Base-by-base conservation (phyloP, 2,113 vertebrate species). In the Gasterosteus nipponicus region DNA sequence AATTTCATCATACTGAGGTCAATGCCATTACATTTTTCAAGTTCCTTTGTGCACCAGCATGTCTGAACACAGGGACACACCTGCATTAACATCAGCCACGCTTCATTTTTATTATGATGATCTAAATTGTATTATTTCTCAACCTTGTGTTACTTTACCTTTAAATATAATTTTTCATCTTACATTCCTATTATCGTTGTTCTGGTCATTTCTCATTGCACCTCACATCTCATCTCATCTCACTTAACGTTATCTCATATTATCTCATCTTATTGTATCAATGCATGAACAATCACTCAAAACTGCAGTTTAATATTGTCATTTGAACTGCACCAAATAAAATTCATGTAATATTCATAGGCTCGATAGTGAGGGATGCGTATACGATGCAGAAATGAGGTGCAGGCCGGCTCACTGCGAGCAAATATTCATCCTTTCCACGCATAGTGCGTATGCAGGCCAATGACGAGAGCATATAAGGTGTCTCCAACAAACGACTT, bases 11-110 rank as follows among this genome's bases (percentile, higher is more conserved):
- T 22, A 5, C 53, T 35, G 16, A 58, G 16, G 8, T 70, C 68
- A 54, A 47, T 75, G n/a, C 56, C 39, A 58, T 26, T 59, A 31
- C 75, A 71, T 69, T 53, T 18, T 53, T 53, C n/a, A 53, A 54
- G 7, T 10, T 19, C 19, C 8, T 10, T 54, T 2, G n/a, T 5
- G 51, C 10, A 26, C 51, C n/a, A 54, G 19, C 22, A 12, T 54
- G n/a, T 26, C 51, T 54, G n/a, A 54, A 54, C 26, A 54, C 10
- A 10, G 3, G 3, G 51, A 26, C 10, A 54, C 26, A 54, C 51
- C 51, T 26, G 22, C 49, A 54, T 54, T n/a, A 22, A 54, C 51
- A 26, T 53, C 51, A 53, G 51, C 10, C 51, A 54, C 51, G 26
- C 51, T 54, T 26, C 1, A 54, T 54, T 10, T 51, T 8, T n/a